These are phyloP conservation scores for Coecobrya sp. DNA, from an alignment of 2,888 invertebrate genomes.

Conservation along the genomic window DNA sequence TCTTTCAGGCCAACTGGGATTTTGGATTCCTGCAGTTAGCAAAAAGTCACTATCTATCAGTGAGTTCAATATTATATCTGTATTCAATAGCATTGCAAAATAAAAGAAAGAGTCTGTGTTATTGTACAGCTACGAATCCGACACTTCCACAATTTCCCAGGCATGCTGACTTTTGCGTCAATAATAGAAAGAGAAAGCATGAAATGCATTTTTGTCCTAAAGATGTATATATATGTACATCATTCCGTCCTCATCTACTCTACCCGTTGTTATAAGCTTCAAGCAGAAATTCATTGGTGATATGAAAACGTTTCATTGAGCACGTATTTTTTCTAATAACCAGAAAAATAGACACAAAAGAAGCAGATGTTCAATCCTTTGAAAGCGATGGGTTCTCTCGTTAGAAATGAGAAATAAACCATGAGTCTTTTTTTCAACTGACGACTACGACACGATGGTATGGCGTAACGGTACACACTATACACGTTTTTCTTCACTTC, in stretches of 20 bases:
- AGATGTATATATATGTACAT: background rate
- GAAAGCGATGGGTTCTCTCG: slow-evolving; percentile 48
- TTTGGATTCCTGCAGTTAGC: slow-evolving; percentile 53
- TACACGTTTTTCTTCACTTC: background rate
- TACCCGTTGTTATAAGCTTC: background rate
- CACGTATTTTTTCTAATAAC: slow-evolving; percentile 68
- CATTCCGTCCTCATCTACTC: background rate
- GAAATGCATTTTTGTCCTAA: background rate
- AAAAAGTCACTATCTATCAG: slow-evolving; percentile 3
- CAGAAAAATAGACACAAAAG: slow-evolving; percentile 70
- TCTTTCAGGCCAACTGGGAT: slow-evolving; percentile 69
- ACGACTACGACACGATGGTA: background rate
- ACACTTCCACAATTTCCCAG: slow-evolving; percentile 2
- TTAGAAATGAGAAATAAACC: slow-evolving; percentile 33
- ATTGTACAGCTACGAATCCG: background rate
- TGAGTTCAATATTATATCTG: background rate
- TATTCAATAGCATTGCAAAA: background rate
- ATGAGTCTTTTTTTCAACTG: slow-evolving; percentile 24
- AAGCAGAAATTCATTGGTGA: slow-evolving; percentile 43
- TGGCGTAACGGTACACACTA: background rate
- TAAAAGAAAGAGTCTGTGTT: background rate
- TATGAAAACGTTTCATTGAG: slow-evolving; percentile 57
- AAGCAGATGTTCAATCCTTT: slow-evolving; percentile 66
- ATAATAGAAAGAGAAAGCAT: slow-evolving; percentile 35
- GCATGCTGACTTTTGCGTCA: background rate